Evolutionary conservation across 2,888 invertebrate genomes (phyloP).

Genomic region (Lamproptera curius): DNA sequence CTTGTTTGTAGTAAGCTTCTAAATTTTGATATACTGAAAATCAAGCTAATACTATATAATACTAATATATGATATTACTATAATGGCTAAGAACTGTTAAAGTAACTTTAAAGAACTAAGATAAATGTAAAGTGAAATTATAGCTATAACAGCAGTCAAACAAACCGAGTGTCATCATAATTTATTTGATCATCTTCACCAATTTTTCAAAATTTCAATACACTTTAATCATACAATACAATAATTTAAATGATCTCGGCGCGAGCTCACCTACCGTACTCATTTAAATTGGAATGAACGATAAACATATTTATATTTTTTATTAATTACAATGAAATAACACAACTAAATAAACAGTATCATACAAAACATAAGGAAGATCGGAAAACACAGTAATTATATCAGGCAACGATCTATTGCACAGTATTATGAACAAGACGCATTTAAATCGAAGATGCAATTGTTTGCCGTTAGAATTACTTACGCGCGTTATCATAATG

Average conservation of each 20-base stretch:
- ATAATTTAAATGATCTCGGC: slow-evolving; percentile 77
- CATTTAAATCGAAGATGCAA: slow-evolving; percentile 32
- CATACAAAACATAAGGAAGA: slow-evolving; percentile 53
- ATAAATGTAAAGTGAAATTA: too few relatives aligned
- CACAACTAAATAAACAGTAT: slow-evolving; percentile 65
- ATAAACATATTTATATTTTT: slow-evolving; percentile 69
- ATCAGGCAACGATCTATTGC: slow-evolving; percentile 70
- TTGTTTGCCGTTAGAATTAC: slow-evolving; percentile 9
- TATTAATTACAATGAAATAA: slow-evolving; percentile 71
- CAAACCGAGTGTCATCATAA: slow-evolving; percentile 60
- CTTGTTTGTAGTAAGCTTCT: too few relatives aligned
- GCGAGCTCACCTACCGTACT: slow-evolving; percentile 69
- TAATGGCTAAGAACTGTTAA: too few relatives aligned
- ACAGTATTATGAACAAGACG: slow-evolving; percentile 48
- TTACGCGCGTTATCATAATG: slow-evolving; percentile 31
- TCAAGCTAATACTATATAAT: too few relatives aligned
- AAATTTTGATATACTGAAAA: too few relatives aligned
- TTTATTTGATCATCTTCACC: slow-evolving; percentile 77
- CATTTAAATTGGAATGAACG: slow-evolving; percentile 77
- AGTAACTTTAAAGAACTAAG: too few relatives aligned
- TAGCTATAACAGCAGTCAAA: slow-evolving; percentile 40
- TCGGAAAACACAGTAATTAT: slow-evolving; percentile 35
- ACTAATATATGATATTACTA: too few relatives aligned
- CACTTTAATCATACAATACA: slow-evolving; percentile 75
- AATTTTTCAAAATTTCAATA: slow-evolving; percentile 71